These are phyloP conservation scores for Monochamus alternatus DNA, from an alignment of 2,888 invertebrate species.

Conservation along the genomic window DNA sequence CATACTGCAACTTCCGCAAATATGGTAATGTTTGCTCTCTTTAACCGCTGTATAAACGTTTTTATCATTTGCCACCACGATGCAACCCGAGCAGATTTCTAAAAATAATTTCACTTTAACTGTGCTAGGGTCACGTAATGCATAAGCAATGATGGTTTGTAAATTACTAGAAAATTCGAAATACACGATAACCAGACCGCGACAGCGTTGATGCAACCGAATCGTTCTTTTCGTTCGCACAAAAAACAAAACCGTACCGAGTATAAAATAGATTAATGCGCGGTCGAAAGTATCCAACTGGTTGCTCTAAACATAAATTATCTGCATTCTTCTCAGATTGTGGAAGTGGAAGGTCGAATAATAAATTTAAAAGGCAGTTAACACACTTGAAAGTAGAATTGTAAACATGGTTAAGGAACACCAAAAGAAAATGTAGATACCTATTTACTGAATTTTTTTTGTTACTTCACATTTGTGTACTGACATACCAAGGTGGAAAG, in stretches of 20 bases:
- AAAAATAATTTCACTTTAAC: constrained; percentile 52
- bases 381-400: constrained; percentile 4
- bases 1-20: constrained; percentile 2
- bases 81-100: constrained; percentile 48
- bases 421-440: no score
- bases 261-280: constrained; percentile 24
- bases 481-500: no score
- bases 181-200: constrained; percentile 54
- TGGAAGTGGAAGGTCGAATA: constrained; percentile 22
- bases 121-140: constrained; percentile 51
- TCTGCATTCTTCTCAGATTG: constrained; percentile 10
- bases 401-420: neutral
- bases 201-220: constrained; percentile 46
- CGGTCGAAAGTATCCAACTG: constrained; percentile 23
- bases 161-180: constrained; percentile 52
- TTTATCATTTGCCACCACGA: constrained; percentile 17
- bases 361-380: constrained; percentile 17
- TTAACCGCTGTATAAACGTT: neutral
- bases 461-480: no score
- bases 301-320: constrained; percentile 7
- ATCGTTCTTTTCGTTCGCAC: constrained; percentile 38
- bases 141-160: constrained; percentile 34
- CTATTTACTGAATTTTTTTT: no score
- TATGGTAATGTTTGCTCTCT: neutral
- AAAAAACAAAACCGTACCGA: constrained; percentile 39